phyloP scores from a whole-genome alignment of 2,888 invertebrate genomes.

The Coenonympha glycerion region DNA sequence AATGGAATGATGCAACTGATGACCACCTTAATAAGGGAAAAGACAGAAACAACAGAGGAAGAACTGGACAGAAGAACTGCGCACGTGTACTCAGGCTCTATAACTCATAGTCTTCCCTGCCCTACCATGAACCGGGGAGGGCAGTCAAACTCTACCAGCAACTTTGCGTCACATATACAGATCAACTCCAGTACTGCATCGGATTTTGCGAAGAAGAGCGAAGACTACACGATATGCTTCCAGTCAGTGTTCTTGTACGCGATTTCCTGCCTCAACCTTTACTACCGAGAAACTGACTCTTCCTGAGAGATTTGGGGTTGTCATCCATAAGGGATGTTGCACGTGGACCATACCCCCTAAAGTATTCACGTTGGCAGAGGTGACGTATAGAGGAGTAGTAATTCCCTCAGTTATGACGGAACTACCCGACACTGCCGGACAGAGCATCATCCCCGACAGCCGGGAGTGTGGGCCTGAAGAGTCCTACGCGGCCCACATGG shows the following conservation, averaged over 20 bases:
- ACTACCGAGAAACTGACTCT: background rate
- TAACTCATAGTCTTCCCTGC: background rate
- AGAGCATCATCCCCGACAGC: background rate
- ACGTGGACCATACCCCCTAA: background rate
- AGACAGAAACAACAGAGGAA: background rate
- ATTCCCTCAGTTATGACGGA: background rate
- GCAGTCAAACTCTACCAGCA: background rate
- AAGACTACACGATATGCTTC: background rate
- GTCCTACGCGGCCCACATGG: too few species aligned
- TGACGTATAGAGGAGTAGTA: background rate
- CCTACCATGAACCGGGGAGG: background rate
- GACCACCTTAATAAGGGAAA: background rate
- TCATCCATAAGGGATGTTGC: background rate
- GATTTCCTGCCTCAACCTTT: background rate
- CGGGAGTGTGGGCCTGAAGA: too few species aligned
- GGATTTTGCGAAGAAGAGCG: background rate
- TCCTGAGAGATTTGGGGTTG: background rate
- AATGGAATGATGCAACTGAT: background rate
- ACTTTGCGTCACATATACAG: background rate
- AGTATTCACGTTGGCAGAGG: background rate
- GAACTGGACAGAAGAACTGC: background rate
- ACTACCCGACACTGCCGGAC: background rate
- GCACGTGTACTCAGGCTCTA: background rate
- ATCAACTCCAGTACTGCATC: background rate
- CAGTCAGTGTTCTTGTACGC: background rate